phyloP scores from a whole-genome alignment of 2,113 vertebrate genomes.

The Cinclus cinclus region DNA sequence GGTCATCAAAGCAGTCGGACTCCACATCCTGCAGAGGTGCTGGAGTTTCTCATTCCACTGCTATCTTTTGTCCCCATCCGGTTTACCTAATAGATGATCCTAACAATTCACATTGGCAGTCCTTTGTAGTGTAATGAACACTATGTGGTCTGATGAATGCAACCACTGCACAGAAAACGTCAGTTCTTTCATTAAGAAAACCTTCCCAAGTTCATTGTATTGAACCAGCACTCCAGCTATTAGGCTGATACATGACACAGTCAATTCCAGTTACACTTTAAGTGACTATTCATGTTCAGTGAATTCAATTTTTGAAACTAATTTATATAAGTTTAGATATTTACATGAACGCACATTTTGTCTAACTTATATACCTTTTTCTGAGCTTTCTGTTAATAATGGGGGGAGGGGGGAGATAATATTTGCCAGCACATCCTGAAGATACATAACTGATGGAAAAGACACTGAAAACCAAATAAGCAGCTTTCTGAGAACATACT shows the following conservation, averaged over 20 bases:
- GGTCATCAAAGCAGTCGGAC: constrained; percentile 36
- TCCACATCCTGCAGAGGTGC: background rate
- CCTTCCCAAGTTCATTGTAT: constrained; percentile 93
- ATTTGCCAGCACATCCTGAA: background rate
- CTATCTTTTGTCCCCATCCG: constrained; percentile 78
- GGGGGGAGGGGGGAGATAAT: background rate
- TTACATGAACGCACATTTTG: constrained; percentile 38
- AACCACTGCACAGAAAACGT: constrained; percentile 87
- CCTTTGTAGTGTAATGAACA: constrained; percentile 91
- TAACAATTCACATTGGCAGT: constrained; percentile 88
- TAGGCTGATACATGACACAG: constrained; percentile 96
- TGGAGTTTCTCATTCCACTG: constrained; percentile 4
- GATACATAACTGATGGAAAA: background rate
- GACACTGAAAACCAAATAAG: background rate
- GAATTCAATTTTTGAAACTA: constrained; percentile 67
- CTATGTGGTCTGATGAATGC: constrained; percentile 92
- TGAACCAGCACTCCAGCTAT: constrained; percentile 92
- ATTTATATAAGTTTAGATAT: constrained; percentile 57
- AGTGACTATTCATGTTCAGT: constrained; percentile 90
- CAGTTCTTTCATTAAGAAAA: constrained; percentile 98
- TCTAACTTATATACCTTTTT: background rate
- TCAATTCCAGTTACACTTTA: constrained; percentile 96
- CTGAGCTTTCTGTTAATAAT: background rate
- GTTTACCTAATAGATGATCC: constrained; percentile 89
- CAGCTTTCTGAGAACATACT: background rate